Conservation (phyloP, 2,888 invertebrate genomes). For the Brachynemurus nebulosus region DNA sequence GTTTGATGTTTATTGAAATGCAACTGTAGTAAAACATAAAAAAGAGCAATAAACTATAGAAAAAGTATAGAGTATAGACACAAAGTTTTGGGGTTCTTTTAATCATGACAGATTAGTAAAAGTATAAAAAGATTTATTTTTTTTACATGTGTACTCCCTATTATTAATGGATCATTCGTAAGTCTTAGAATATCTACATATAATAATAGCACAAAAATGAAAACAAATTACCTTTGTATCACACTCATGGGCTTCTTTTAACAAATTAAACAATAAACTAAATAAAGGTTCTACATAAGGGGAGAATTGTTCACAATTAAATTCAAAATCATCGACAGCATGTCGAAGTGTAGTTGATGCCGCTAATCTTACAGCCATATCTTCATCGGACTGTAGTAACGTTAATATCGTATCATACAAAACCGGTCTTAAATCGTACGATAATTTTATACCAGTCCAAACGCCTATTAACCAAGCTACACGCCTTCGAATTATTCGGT, state of each 20-base stretch:
- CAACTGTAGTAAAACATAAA: too few species aligned
- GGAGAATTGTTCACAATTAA: conserved; percentile 71
- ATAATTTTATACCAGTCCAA: conserved; percentile 74
- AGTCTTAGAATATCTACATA: background rate
- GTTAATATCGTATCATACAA: conserved; percentile 67
- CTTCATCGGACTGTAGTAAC: conserved; percentile 60
- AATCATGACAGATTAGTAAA: background rate
- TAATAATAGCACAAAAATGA: background rate
- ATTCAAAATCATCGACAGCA: conserved; percentile 86
- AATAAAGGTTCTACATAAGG: conserved; percentile 71
- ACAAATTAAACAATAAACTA: conserved; percentile 61
- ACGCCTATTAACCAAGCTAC: conserved; percentile 73
- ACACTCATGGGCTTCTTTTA: conserved; percentile 80
- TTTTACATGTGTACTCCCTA: too few species aligned
- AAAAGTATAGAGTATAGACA: too few species aligned
- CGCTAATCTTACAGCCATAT: conserved; percentile 77
- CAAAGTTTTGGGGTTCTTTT: background rate
- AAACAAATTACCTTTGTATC: conserved; percentile 69
- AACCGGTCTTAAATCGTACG: conserved; percentile 60
- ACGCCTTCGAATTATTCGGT: conserved; percentile 67
- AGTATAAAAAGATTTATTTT: too few species aligned
- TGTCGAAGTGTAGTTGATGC: conserved; percentile 72
- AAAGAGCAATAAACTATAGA: too few species aligned
- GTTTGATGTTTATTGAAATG: too few species aligned
- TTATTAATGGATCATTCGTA: too few species aligned